Conservation (phyloP, 2,888 invertebrate genomes). For the Limenitis camilla region DNA sequence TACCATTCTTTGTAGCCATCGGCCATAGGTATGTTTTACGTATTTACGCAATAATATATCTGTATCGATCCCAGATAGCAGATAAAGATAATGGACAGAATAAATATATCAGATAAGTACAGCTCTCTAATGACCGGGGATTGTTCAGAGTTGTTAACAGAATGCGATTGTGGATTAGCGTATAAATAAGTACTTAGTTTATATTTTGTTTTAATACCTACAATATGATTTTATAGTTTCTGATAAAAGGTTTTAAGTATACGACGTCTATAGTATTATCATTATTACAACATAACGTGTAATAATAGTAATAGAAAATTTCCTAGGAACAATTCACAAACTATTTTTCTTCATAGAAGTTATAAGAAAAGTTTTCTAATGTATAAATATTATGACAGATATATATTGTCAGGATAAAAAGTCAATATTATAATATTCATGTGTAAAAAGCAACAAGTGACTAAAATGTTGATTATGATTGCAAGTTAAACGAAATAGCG, state of each 20-base stretch:
- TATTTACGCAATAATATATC: slow-evolving; percentile 21
- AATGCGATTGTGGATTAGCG: slow-evolving; percentile 11
- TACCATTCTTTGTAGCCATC: too few species aligned
- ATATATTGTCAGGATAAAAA: too few species aligned
- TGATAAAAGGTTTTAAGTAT: not conserved
- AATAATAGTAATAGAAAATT: too few species aligned
- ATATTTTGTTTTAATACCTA: not conserved
- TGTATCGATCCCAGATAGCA: slow-evolving; percentile 50
- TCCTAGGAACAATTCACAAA: too few species aligned
- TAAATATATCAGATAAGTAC: slow-evolving; percentile 44
- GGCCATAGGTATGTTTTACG: not conserved
- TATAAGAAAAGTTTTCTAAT: too few species aligned
- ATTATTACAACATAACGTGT: too few species aligned
- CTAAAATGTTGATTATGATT: too few species aligned
- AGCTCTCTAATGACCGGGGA: slow-evolving; percentile 36
- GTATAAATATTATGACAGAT: too few species aligned
- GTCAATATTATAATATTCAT: too few species aligned
- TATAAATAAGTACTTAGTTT: slow-evolving; percentile 1
- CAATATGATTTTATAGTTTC: not conserved
- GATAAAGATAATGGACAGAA: slow-evolving; percentile 39
- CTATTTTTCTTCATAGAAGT: too few species aligned
- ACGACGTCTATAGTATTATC: not conserved
- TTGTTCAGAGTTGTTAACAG: slow-evolving; percentile 18
- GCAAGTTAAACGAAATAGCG: not conserved
- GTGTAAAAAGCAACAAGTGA: not conserved